Evolutionary conservation across 2,797 vertebrate genomes (phyloP).

Genomic region (Parotocinclus haroldoi): DNA sequence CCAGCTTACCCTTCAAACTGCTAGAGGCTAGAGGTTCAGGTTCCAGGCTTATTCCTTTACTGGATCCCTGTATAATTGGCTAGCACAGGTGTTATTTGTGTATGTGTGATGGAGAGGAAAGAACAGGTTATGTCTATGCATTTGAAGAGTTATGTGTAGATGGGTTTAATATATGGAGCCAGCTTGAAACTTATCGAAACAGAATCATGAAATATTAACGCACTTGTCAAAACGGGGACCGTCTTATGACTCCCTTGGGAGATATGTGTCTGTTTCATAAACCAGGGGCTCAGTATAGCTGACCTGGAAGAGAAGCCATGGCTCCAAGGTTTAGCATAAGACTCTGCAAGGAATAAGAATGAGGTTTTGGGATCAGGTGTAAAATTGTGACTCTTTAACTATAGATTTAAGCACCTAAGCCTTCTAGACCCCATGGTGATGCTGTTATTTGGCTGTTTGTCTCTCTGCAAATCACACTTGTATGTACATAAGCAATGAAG

Average conservation of each 20-base stretch:
- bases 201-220: slow-evolving; percentile 41
- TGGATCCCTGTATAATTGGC: slow-evolving; percentile 43
- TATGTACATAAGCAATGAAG: slow-evolving; percentile 6
- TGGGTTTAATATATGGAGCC: slow-evolving; percentile 10
- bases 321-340: slow-evolving; percentile 15
- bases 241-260: slow-evolving; percentile 27
- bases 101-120: background rate
- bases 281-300: slow-evolving; percentile 23
- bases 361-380: slow-evolving; percentile 28
- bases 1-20: slow-evolving; percentile 13
- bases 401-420: background rate
- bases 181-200: slow-evolving; percentile 17
- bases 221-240: slow-evolving; percentile 31
- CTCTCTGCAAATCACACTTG: slow-evolving; percentile 3
- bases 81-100: slow-evolving; percentile 7
- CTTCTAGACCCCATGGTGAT: slow-evolving; percentile 12
- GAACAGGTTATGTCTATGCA: slow-evolving; percentile 12
- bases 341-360: slow-evolving; percentile 28
- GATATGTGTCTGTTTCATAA: slow-evolving; percentile 30
- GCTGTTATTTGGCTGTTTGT: slow-evolving; percentile 2
- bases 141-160: slow-evolving; percentile 18
- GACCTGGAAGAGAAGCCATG: slow-evolving; percentile 33
- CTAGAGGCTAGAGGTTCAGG: no score
- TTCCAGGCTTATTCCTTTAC: slow-evolving; percentile 14
- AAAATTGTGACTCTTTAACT: slow-evolving; percentile 9